phyloP scores from a whole-genome alignment of 2,797 vertebrate species.

The Catamblyrhynchus diadema region DNA sequence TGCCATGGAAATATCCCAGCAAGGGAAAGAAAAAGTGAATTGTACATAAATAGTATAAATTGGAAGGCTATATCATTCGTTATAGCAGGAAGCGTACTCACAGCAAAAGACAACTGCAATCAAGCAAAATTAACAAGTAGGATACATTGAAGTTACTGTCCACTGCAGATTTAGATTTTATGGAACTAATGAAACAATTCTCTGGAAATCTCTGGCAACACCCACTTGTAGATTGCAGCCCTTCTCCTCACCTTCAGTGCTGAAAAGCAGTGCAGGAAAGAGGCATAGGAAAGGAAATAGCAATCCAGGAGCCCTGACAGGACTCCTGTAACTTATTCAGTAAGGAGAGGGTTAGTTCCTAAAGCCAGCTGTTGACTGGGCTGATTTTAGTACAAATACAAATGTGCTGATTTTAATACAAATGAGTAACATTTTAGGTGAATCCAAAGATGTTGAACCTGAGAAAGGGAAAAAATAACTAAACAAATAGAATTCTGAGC shows the following conservation, averaged over 20 bases:
- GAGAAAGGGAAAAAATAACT: background rate
- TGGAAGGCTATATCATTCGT: background rate
- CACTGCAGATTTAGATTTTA: background rate
- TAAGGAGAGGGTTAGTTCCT: background rate
- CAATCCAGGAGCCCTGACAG: background rate
- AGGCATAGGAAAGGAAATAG: background rate
- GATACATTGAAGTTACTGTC: background rate
- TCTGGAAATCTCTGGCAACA: background rate
- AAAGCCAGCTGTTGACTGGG: background rate
- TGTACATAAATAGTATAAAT: background rate
- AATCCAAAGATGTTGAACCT: background rate
- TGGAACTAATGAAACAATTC: background rate
- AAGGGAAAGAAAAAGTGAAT: background rate
- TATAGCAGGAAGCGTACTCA: background rate
- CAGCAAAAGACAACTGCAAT: background rate
- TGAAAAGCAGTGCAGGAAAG: background rate
- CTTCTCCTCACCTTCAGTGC: background rate
- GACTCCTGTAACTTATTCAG: background rate
- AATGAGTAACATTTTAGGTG: background rate
- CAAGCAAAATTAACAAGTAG: background rate
- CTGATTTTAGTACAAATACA: background rate
- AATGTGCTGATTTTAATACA: background rate
- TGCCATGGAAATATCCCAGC: background rate
- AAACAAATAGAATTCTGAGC: background rate
- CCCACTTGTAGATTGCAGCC: background rate